These are phyloP conservation scores for Hymenochirus boettgeri DNA, from an alignment of 2,113 vertebrate genomes.

Conservation along the genomic window DNA sequence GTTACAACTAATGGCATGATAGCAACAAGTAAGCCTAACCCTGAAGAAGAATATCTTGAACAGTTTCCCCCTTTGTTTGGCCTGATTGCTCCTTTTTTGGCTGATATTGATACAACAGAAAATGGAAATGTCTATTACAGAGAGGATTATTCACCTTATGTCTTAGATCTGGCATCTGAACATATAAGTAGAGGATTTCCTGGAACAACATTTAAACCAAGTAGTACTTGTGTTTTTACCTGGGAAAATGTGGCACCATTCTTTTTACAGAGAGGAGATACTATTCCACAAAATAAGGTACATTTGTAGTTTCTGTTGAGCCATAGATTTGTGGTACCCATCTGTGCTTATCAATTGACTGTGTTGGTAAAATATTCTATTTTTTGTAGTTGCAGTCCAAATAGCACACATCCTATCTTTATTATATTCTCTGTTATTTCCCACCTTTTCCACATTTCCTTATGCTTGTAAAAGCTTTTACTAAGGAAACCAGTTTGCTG, in stretches of 20 bases:
- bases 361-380: too few species aligned
- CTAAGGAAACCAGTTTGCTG: too few species aligned
- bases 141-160: slow-evolving; percentile 67
- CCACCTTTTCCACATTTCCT: too few species aligned
- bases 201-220: slow-evolving; percentile 61
- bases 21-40: slow-evolving; percentile 65
- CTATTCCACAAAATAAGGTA: slow-evolving; percentile 63
- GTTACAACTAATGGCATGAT: slow-evolving; percentile 85
- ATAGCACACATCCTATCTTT: too few species aligned
- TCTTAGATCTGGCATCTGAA: slow-evolving; percentile 57
- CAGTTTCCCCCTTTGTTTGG: slow-evolving; percentile 76
- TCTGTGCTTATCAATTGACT: too few species aligned
- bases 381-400: too few species aligned
- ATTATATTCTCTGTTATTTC: too few species aligned
- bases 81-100: slow-evolving; percentile 74
- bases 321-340: too few species aligned
- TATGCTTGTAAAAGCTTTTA: too few species aligned
- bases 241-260: slow-evolving; percentile 73
- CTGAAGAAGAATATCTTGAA: slow-evolving; percentile 68
- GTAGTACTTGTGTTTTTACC: slow-evolving; percentile 69
- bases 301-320: too few species aligned
- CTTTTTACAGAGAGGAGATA: slow-evolving; percentile 48
- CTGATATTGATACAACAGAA: slow-evolving; percentile 80
- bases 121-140: slow-evolving; percentile 78
- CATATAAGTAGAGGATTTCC: slow-evolving; percentile 77